Base-by-base conservation (phyloP, 2,888 invertebrate genomes). In the Chymomyza caudatula region DNA sequence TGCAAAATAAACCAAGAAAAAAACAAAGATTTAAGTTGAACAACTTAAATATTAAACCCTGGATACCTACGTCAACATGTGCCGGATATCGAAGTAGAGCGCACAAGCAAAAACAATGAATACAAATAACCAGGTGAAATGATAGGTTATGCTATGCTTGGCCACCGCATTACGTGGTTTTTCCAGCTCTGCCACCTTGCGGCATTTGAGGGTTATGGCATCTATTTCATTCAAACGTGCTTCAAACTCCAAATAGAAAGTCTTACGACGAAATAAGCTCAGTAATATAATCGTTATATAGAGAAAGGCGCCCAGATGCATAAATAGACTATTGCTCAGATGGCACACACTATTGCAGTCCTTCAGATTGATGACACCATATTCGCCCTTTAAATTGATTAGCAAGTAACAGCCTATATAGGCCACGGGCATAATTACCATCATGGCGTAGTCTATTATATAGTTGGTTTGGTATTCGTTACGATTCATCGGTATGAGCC, bases 401-500 rank as follows among this genome's bases (percentile, higher is more conserved):
- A 84, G 63, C 0, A 81, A 65, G 57, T 86, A 90, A 22, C 83
- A 86, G 5, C 57, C 37, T 11, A 89, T 17, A 68, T 89, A 90
- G 2, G 81, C 23, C 11, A 80, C 47, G 1, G 90, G 89, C 59
- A 88, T 51, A 2, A 87, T 59, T 3, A 79, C 23, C 88, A 90
- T 89, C 43, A 88, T 62, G 2, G 74, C 25, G 37, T 88, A 90
- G 62, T 90, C 90, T 11, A 74, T 4, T 6, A 78, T 3, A 2
- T 74, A 52, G 23, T 74, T 85, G 4, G 86, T 74, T 1, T 64
- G 15, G 13, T 42, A 1, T 43, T 77, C 64, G 37, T 78, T 67
- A 0, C 87, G 88, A 63, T 89, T 87, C n/a, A 89, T 72, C 1
- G 90, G 90, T 43, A 89, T 78, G 0, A 89, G 73, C 1, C 90